Base-by-base conservation (phyloP, 92 coral and sea anemone species). In the Actinernus sp. region DNA sequence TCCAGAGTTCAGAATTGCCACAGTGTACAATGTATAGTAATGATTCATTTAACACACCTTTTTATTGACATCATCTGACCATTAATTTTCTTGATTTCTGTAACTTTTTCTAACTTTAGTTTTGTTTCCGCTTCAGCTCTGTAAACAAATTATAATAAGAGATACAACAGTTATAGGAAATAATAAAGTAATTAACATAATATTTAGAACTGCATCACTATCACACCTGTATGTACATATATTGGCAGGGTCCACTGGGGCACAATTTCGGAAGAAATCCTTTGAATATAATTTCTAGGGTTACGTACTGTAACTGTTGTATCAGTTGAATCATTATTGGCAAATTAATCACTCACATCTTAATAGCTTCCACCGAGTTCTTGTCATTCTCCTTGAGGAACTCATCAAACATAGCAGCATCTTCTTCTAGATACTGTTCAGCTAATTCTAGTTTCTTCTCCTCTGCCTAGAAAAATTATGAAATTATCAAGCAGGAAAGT, bases 61-160 rank as follows among this genome's bases (percentile, higher is more conserved):
- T 95, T 95, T 19, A 95, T 95, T 28, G 91, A 88, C 99, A 95
- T 95, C 97, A 95, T 95, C 49, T 95, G 99, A 7, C 93, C 99
- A 73, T 95, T 95, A 16, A 95, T 95, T 65, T 95, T 95, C 88
- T 95, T 95, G 53, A 95, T 95, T 51, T 95, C 99, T 6, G 83
- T 66, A n/a, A 95, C 99, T 68, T 95, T 95, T 65, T 95, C 99
- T 58, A 95, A 72, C 74, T 95, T 95, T n/a, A 95, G 84, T 62
- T 95, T 95, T 31, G 99, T 95, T 81, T 95, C 99, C 60, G 97
- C 91, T 81, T 95, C 99, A 72, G 99, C 99, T 54, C 99, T 95
- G 26, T 9, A 39, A 34, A 62, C 32, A 36, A 33, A 55, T 0
- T n/a, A n/a, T n/a, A n/a, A n/a, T n/a, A n/a, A n/a, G n/a, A n/a